Evolutionary conservation across 30 jellyfish, hydroid and myxozoan species (phyloP).

Genomic region (Phacellophora camtschatica): DNA sequence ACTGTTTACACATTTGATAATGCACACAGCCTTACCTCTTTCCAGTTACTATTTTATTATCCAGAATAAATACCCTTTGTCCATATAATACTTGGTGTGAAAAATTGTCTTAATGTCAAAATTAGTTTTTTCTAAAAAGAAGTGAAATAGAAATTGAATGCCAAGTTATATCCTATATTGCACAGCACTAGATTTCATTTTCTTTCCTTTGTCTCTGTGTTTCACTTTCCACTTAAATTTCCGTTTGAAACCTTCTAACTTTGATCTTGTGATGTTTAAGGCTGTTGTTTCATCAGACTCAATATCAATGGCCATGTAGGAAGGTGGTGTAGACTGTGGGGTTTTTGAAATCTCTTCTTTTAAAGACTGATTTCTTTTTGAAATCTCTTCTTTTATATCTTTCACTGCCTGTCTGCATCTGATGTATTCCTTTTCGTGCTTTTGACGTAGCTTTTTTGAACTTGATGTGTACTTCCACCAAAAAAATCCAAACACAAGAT

Average conservation of each 20-base stretch:
- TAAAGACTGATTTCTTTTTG: not conserved
- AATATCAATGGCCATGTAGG: not conserved
- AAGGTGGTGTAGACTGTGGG: slow-evolving; percentile 7
- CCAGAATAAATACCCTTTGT: too few relatives aligned
- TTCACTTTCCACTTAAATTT: not conserved
- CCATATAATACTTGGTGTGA: too few relatives aligned
- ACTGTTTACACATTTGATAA: too few relatives aligned
- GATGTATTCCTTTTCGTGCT: slow-evolving; percentile 37
- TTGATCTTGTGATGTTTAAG: not conserved
- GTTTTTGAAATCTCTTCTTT: not conserved
- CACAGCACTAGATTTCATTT: slow-evolving; percentile 26
- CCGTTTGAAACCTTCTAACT: not conserved
- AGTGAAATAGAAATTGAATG: too few relatives aligned
- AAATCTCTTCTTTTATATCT: slow-evolving; percentile 8
- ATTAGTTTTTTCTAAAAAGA: too few relatives aligned
- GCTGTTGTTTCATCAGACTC: slow-evolving; percentile 5
- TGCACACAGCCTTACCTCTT: too few relatives aligned
- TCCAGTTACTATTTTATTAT: too few relatives aligned
- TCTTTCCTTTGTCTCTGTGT: slow-evolving; percentile 1
- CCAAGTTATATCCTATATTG: slow-evolving; percentile 11
- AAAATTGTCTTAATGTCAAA: too few relatives aligned
- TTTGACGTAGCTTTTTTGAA: slow-evolving; percentile 1
- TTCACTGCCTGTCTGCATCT: not conserved
- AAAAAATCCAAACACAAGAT: slow-evolving; percentile 31
- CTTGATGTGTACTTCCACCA: slow-evolving; percentile 46